Conservation (phyloP, 2,113 vertebrate species). For the Sinocyclocheilus anophthalmus region DNA sequence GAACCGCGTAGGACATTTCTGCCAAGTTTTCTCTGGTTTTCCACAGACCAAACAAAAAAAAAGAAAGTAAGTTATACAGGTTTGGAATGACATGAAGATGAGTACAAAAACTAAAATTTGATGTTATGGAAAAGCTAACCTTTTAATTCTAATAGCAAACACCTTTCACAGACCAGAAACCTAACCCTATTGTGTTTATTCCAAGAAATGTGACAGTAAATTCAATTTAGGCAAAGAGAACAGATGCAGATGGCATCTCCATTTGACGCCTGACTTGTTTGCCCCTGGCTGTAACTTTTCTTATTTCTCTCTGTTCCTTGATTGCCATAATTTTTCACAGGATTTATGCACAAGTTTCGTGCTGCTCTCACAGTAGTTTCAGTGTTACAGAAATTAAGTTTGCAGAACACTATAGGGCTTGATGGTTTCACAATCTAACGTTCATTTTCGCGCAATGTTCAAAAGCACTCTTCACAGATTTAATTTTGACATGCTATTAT, state of each 20-base stretch:
- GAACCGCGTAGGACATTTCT: not conserved
- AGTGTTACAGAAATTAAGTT: conserved; percentile 13
- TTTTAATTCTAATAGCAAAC: not conserved
- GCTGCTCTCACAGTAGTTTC: conserved; percentile 11
- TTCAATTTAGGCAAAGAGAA: conserved; percentile 41
- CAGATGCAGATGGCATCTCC: conserved; percentile 46
- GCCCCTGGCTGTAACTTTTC: conserved; percentile 18
- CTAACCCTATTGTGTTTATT: conserved; percentile 7
- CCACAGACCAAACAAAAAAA: not conserved
- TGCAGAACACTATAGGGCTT: not conserved
- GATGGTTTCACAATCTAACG: not conserved
- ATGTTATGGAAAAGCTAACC: not conserved
- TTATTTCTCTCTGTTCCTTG: not conserved
- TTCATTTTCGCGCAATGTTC: not conserved
- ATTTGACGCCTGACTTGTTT: conserved; percentile 48
- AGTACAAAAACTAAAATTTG: too few species aligned
- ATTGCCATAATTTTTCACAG: conserved; percentile 23
- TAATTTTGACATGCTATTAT: conserved; percentile 41
- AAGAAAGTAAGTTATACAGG: not conserved
- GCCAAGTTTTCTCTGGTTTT: not conserved
- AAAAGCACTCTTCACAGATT: not conserved
- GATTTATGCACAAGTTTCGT: conserved; percentile 15
- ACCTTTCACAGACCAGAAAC: not conserved
- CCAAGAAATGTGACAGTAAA: conserved; percentile 27
- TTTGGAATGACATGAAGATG: not conserved